Evolutionary conservation across 2,113 vertebrate genomes (phyloP).

Genomic region (Siniperca chuatsi): DNA sequence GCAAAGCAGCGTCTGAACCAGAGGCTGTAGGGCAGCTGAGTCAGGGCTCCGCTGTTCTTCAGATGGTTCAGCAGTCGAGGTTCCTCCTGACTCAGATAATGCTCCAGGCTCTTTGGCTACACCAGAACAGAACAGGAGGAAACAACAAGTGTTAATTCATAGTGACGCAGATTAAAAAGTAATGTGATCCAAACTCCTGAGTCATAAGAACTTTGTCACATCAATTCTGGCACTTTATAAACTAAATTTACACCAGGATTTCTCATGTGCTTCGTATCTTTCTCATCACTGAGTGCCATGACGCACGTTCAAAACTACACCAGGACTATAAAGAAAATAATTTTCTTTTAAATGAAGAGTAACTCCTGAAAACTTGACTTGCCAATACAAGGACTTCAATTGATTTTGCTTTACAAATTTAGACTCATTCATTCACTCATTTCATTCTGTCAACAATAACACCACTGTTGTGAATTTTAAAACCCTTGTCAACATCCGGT

Average conservation of each 20-base stretch:
- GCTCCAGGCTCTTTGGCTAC: slow-evolving; percentile 95
- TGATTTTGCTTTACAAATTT: background rate
- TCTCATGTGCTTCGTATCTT: background rate
- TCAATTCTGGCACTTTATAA: background rate
- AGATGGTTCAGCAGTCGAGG: slow-evolving; percentile 90
- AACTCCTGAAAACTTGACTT: background rate
- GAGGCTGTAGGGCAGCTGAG: slow-evolving; percentile 89
- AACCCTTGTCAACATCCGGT: background rate
- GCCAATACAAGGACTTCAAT: background rate
- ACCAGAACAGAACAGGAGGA: background rate
- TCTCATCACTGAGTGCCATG: background rate
- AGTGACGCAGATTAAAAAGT: background rate
- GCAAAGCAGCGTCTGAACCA: slow-evolving; percentile 97
- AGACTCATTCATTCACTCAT: background rate
- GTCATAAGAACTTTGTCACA: background rate
- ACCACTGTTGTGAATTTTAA: background rate
- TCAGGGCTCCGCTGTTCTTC: slow-evolving; percentile 84
- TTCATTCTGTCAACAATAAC: background rate
- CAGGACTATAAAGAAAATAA: background rate
- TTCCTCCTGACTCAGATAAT: slow-evolving; percentile 95
- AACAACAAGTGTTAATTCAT: slow-evolving; percentile 7
- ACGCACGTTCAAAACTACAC: background rate
- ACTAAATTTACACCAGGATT: background rate
- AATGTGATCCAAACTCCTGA: background rate
- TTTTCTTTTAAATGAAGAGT: background rate